phyloP scores from a whole-genome alignment of 2,888 invertebrate species.

The Andrena dorsata region DNA sequence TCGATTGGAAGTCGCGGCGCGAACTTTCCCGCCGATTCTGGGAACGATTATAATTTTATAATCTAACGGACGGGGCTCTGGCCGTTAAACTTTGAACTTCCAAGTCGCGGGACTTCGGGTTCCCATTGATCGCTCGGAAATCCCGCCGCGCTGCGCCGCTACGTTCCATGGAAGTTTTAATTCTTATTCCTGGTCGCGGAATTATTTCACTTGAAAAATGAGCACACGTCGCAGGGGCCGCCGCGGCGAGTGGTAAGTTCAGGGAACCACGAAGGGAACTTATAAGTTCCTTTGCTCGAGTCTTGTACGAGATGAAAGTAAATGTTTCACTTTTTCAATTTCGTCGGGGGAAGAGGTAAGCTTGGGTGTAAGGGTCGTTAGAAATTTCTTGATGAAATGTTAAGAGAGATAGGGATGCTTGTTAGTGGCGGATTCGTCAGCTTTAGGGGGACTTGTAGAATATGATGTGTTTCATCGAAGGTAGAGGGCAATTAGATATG shows the following conservation, averaged over 20 bases:
- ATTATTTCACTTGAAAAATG: neutral
- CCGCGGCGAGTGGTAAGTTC: neutral
- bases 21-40: conserved; percentile 27
- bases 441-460: conserved; percentile 10
- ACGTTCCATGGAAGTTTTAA: neutral
- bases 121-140: neutral
- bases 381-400: neutral
- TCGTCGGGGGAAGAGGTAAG: no score
- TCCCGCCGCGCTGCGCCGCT: neutral
- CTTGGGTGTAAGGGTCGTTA: no score
- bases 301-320: no score
- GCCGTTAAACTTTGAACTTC: neutral
- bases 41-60: conserved; percentile 43
- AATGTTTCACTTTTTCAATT: no score
- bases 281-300: neutral
- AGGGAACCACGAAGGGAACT: neutral
- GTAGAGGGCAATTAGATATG: neutral
- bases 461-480: neutral
- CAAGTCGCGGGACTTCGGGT: neutral
- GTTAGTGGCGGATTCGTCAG: conserved; percentile 16
- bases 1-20: conserved; percentile 33
- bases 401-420: neutral
- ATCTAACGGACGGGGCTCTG: conserved; percentile 6
- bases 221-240: neutral
- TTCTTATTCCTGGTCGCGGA: neutral